Conservation (phyloP, 2,113 vertebrate species). For the Cariama cristata region DNA sequence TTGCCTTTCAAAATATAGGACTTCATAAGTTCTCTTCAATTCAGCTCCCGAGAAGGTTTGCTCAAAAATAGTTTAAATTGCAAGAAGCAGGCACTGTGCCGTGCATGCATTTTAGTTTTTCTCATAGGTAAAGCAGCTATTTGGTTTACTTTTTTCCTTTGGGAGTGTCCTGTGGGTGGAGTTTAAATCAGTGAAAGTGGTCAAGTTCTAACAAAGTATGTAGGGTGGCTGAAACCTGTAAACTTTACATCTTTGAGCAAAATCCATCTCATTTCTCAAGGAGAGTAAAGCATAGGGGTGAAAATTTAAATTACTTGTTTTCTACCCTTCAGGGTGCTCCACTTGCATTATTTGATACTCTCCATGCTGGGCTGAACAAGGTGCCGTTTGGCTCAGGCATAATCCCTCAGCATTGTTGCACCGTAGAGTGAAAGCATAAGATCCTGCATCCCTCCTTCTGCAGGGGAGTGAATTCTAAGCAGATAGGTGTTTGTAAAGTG, state of each 20-base stretch:
- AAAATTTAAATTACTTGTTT: background rate
- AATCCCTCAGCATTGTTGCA: fast-evolving
- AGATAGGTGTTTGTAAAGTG: background rate
- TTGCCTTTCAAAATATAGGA: background rate
- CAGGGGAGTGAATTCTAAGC: background rate
- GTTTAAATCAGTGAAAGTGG: background rate
- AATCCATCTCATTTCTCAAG: background rate
- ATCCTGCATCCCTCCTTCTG: background rate
- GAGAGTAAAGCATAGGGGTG: background rate
- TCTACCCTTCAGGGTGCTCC: background rate
- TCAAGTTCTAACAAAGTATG: background rate
- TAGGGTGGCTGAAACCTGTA: background rate
- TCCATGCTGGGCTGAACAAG: background rate
- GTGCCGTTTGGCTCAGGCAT: background rate
- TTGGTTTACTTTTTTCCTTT: background rate
- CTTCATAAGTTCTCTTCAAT: background rate
- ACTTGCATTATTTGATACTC: background rate
- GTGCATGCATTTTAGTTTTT: background rate
- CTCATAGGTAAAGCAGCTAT: fast-evolving
- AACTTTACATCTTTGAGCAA: background rate
- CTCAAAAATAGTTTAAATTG: background rate
- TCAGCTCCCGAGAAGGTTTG: background rate
- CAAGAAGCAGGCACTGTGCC: background rate
- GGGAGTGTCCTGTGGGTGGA: background rate
- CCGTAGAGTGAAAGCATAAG: fast-evolving